Evolutionary conservation across 2,113 vertebrate genomes (phyloP), one percentile per base, ranked within the genome.

Genomic region (Coracopsis vasa): DNA sequence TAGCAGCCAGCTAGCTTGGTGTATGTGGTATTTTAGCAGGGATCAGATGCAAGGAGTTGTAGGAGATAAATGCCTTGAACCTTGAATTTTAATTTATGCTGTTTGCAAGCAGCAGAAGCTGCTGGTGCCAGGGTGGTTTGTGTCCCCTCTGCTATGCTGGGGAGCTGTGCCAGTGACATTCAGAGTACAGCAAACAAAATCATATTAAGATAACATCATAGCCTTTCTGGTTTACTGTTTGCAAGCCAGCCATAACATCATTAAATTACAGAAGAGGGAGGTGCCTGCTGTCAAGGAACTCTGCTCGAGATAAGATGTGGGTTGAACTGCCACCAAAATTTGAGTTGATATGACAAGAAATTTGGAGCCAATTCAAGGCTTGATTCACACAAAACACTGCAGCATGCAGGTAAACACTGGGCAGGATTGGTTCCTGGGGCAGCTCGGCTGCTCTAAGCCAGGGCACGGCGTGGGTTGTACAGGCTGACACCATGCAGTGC

Each of bases 201-300:
- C 97, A 96, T 93, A 92, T 96, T 96, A 95, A 95, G 94, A 94
- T 94, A 96, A 96, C 86, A 81, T 97, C 96, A 95, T 84, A 53
- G 90, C 94, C 96, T 93, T 87, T 97, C 92, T 97, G 96, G 95
- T 97, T 96, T 85, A 91, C 93, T 96, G 95, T 92, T 80, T 97
- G 95, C 95, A 94, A 97, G 91, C 83, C 96, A 96, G 96, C 96
- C 92, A 87, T 90, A 91, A 89, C 88, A 97, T 94, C 95, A 90
- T 92, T 95, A 95, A 95, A 95, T 93, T 82, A 95, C 96, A 96
- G 94, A 94, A 94, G 95, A 71, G 95, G 96, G 96, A 96, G 93
- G 94, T 86, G 78, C 96, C 94, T 90, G 94, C 96, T 97, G 96
- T 94, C 97, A 97, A 92, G 96, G 96, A 96, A 94, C n/a, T n/a